Evolutionary conservation across 2,113 vertebrate species (phyloP), one percentile per base, ranked within the genome.

Genomic region (Aphyosemion australe): DNA sequence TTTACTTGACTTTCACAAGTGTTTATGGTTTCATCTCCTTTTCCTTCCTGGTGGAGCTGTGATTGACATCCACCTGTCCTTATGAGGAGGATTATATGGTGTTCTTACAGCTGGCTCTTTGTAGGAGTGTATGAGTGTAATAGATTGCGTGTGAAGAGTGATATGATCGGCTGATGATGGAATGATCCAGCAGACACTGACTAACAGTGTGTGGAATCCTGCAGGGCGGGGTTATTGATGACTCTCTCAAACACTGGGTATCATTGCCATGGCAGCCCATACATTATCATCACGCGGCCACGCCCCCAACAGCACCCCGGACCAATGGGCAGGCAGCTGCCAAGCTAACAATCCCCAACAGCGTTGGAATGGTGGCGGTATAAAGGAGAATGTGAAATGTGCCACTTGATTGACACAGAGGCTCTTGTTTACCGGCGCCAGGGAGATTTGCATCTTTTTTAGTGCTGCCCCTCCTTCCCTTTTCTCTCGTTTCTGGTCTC

Each of bases 341-440:
- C 76, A 18, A 78, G 81, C 65, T 77, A 88, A 88, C 87, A 79
- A 76, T 65, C 69, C 69, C 75, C 78, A 50, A 65, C 54, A 72
- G 67, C 43, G 53, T 47, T 67, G 76, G 68, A 54, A 66, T 61
- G 61, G 76, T 47, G n/a, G 80, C 51, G 65, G 59, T 45, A 69
- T 50, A 64, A 78, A 74, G 68, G 72, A 71, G 85, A 79, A 80
- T 87, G 72, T 80, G 78, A 81, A 88, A 83, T 76, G 74, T 85
- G 87, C 66, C 83, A 75, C 78, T 91, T 88, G 87, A 91, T 82
- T 90, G 89, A 92, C 88, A 90, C 83, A 76, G 82, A 84, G 81
- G 75, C 74, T 83, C 84, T 90, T 90, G 87, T 91, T 90, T 89
- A 88, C 83, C 37, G 55, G 69, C 73, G 54, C 77, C 78, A 76